A percentile compares a stretch with the other conserved stretches of the same genome.
These are phyloP conservation scores for Dasypogon diadema DNA, from an alignment of 2,888 invertebrate genomes.

Conservation along the genomic window DNA sequence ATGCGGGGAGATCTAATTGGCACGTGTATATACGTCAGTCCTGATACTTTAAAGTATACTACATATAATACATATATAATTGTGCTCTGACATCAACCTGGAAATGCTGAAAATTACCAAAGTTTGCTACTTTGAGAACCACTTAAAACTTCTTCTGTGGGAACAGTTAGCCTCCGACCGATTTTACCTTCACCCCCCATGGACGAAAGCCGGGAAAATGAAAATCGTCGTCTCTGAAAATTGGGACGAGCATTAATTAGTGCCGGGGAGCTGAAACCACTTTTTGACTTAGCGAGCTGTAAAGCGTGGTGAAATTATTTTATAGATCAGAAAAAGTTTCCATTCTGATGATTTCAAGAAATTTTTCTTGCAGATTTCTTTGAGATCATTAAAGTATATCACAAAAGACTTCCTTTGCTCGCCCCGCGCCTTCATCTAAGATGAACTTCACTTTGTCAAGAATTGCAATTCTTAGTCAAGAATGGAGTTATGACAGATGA, in stretches of 20 bases:
- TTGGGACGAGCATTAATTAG: slow-evolving; percentile 41
- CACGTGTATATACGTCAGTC: not conserved
- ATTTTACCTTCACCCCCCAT: slow-evolving; percentile 19
- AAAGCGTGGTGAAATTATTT: slow-evolving; percentile 20
- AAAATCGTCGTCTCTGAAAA: slow-evolving; percentile 14
- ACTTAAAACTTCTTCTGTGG: slow-evolving; percentile 21
- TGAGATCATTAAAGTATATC: slow-evolving; percentile 35
- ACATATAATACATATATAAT: not conserved
- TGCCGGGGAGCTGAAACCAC: slow-evolving; percentile 10
- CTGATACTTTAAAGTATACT: not conserved
- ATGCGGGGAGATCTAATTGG: not conserved
- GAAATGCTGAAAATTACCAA: slow-evolving; percentile 31
- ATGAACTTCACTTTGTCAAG: slow-evolving; percentile 29
- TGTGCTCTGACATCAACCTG: slow-evolving; percentile 5
- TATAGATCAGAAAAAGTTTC: slow-evolving; percentile 24
- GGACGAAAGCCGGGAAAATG: not conserved
- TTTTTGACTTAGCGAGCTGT: slow-evolving; percentile 34
- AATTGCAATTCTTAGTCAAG: slow-evolving; percentile 16
- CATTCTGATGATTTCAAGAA: slow-evolving; percentile 36
- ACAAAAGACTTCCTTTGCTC: slow-evolving; percentile 20
- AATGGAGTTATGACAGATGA: slow-evolving; percentile 7
- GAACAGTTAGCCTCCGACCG: slow-evolving; percentile 9
- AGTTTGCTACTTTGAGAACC: slow-evolving; percentile 32
- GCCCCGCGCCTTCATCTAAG: not conserved
- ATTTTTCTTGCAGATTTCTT: slow-evolving; percentile 34